Percentiles rank a stretch among this genome's conserved stretches.
These are phyloP conservation scores for Podarcis muralis DNA, from an alignment of 2,113 vertebrate genomes.

Conservation along the genomic window DNA sequence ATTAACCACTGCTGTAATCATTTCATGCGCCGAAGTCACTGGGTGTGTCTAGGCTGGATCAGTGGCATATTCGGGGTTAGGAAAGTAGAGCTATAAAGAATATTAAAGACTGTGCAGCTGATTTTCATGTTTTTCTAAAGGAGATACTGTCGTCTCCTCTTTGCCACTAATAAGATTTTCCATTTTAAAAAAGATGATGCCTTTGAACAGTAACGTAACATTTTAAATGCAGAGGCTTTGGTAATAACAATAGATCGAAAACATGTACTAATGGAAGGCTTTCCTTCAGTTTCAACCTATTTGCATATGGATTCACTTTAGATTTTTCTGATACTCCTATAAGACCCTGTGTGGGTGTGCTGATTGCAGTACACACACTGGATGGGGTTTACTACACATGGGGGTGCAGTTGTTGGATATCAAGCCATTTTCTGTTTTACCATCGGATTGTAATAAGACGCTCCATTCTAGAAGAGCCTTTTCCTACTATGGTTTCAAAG, in stretches of 20 bases:
- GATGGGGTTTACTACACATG: neutral
- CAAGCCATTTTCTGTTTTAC: neutral
- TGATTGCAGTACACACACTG: fast-evolving
- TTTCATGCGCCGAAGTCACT: neutral
- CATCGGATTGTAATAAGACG: neutral
- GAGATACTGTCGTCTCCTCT: neutral
- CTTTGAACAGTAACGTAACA: neutral
- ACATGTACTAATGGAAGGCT: slow-evolving; percentile 28
- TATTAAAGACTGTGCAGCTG: slow-evolving; percentile 2
- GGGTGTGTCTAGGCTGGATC: neutral
- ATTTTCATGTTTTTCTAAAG: slow-evolving; percentile 17
- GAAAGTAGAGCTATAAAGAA: neutral
- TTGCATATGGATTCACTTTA: neutral
- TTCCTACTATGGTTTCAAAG: neutral
- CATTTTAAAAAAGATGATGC: slow-evolving; percentile 7
- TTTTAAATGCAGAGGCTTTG: slow-evolving; percentile 17
- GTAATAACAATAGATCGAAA: neutral
- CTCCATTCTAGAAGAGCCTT: neutral
- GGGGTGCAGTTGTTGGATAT: fast-evolving
- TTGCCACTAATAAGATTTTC: slow-evolving; percentile 32
- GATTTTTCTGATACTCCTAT: fast-evolving
- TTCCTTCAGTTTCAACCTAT: slow-evolving; percentile 21
- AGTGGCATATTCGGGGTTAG: neutral
- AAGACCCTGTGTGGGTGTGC: neutral
- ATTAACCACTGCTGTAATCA: neutral